These are phyloP conservation scores for Cisticola juncidis DNA, from an alignment of 2,113 vertebrate genomes.

Conservation along the genomic window DNA sequence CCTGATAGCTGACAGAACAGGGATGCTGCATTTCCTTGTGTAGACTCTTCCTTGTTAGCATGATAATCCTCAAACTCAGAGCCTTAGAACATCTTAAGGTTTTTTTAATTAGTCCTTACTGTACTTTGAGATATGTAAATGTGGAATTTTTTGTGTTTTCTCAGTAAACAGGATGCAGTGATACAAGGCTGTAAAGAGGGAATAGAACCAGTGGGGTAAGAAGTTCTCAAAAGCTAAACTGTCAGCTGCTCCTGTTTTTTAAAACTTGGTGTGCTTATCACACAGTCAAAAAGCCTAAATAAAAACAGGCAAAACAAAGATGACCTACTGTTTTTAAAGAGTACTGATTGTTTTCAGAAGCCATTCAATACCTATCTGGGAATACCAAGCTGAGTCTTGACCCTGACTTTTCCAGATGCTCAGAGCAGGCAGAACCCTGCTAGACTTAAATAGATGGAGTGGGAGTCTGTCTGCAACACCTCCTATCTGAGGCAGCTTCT, in stretches of 20 bases:
- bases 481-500: conserved; percentile 16
- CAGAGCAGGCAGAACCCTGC: background rate
- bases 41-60: background rate
- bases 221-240: background rate
- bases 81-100: background rate
- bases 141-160: background rate
- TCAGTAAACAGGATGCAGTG: background rate
- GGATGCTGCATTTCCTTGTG: background rate
- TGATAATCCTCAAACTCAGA: background rate
- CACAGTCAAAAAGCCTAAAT: background rate
- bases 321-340: background rate
- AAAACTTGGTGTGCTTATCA: background rate
- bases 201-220: background rate
- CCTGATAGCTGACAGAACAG: background rate
- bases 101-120: background rate
- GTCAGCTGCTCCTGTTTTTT: background rate
- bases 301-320: background rate
- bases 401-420: background rate
- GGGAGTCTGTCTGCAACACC: conserved; percentile 2
- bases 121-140: background rate
- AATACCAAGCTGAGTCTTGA: background rate
- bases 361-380: background rate
- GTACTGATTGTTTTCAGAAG: conserved; percentile 6
- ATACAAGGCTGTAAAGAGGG: background rate
- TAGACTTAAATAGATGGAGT: background rate